phyloP scores from a whole-genome alignment of 1,140 invertebrate genomes.

The Belonocnema kinseyi region DNA sequence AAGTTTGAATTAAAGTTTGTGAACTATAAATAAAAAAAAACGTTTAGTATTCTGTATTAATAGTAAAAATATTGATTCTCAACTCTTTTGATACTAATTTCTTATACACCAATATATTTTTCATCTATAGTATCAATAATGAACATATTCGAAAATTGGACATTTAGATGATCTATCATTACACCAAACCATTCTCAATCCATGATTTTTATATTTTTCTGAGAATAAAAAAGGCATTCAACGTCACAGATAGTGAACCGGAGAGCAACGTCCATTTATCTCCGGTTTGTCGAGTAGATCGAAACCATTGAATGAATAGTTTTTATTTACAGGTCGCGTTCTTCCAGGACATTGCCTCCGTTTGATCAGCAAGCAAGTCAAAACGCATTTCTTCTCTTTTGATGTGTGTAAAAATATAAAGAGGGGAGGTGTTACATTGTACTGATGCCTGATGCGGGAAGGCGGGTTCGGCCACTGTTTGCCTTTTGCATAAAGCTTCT shows the following conservation, averaged over 20 bases:
- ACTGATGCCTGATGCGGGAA: slow-evolving; percentile 43
- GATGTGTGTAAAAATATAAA: slow-evolving; percentile 36
- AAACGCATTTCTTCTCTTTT: slow-evolving; percentile 26
- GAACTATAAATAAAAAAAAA: too few species aligned
- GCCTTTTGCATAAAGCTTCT: slow-evolving; percentile 45
- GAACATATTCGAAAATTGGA: background rate
- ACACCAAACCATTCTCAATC: slow-evolving; percentile 8
- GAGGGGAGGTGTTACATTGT: slow-evolving; percentile 45
- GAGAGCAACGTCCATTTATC: slow-evolving; percentile 34
- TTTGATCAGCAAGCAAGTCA: slow-evolving; percentile 30
- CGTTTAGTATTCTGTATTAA: too few species aligned
- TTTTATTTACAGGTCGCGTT: slow-evolving; percentile 40
- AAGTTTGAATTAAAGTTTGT: too few species aligned
- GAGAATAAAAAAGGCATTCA: background rate
- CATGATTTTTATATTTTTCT: slow-evolving; percentile 23
- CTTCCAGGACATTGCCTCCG: slow-evolving; percentile 35
- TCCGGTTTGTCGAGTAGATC: slow-evolving; percentile 35
- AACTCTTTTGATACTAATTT: too few species aligned
- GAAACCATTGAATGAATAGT: slow-evolving; percentile 26
- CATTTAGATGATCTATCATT: background rate
- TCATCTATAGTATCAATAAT: background rate
- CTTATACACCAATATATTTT: too few species aligned
- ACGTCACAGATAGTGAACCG: background rate
- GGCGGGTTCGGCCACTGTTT: slow-evolving; percentile 50
- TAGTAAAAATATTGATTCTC: too few species aligned